Base-by-base conservation (phyloP, 1,140 invertebrate genomes). In the Hirudo medicinalis region DNA sequence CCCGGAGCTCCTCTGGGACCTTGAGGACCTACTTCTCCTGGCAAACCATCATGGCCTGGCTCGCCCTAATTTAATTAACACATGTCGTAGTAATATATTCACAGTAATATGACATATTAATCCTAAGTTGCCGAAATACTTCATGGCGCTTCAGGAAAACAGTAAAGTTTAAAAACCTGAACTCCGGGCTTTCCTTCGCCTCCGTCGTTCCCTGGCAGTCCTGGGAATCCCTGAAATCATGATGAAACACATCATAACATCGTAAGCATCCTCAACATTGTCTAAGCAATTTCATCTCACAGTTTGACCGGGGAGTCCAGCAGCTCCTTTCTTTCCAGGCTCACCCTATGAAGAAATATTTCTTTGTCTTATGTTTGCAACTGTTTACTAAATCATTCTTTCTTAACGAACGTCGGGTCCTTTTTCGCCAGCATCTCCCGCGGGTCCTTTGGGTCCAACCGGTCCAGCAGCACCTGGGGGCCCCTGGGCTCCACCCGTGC, bases 381-480 rank as follows among this genome's bases (percentile, higher is more conserved):
- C 43, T 15, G 11, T 0, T 49, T 15, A 13, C 43, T 49, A 49
- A 49, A 11, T 49, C 1, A 49, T 49, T 49, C 43, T 17, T 15
- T 49, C 43, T 49, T 17, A 49, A 49, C 43, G 43, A 49, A 49
- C 43, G 43, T 49, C 43, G 43, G 43, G 43, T 49, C 43, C 43
- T 49, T 49, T 49, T 15, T 63, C 22, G 29, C 22, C 57, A 25
- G 57, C 57, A 63, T 32, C 22, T 32, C 22, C 57, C 1, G 22
- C 57, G 57, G 57, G 57, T 19, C 57, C 57, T 32, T 63, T 63
- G 57, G 57, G 22, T 63, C 57, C 57, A 22, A 63, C 29, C 13
- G 22, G 22, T n/a, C 57, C 57, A 32, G 57, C 57, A 32, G 29
- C 22, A 63, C 57, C 57, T 63, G 57, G 57, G 9, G 57, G 22